Conservation (phyloP, 2,888 invertebrate species). For the Antheraea yamamai region DNA sequence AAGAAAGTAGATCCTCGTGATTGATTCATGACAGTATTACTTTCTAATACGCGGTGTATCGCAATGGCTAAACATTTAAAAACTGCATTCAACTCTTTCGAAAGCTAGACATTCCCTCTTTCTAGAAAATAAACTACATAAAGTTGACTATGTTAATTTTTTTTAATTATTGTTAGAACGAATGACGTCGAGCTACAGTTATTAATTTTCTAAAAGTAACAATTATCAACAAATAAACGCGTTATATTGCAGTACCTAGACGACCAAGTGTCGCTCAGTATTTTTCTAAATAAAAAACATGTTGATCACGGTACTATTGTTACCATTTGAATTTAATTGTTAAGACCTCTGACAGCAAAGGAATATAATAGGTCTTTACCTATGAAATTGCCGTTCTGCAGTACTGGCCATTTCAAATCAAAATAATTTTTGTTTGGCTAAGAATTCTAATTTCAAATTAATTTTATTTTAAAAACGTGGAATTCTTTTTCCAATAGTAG, state of each 20-base stretch:
- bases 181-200: neutral
- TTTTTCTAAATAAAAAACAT: too few species aligned
- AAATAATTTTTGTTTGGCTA: too few species aligned
- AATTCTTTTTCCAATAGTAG: too few species aligned
- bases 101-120: neutral
- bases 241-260: neutral
- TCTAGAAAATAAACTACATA: neutral
- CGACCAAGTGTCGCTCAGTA: too few species aligned
- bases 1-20: neutral
- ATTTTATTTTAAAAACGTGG: too few species aligned
- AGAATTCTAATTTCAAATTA: too few species aligned
- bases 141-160: neutral
- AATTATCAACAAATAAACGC: neutral
- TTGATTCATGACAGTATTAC: constrained; percentile 5
- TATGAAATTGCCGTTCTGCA: too few species aligned
- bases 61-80: neutral
- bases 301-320: too few species aligned
- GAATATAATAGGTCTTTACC: too few species aligned
- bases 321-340: too few species aligned
- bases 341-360: too few species aligned
- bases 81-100: constrained; percentile 3
- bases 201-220: neutral
- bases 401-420: too few species aligned
- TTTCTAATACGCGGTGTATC: constrained; percentile 1
- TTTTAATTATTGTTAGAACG: neutral